Conservation (phyloP, 2,888 invertebrate genomes). For the Sceliomorpha sp. region DNA sequence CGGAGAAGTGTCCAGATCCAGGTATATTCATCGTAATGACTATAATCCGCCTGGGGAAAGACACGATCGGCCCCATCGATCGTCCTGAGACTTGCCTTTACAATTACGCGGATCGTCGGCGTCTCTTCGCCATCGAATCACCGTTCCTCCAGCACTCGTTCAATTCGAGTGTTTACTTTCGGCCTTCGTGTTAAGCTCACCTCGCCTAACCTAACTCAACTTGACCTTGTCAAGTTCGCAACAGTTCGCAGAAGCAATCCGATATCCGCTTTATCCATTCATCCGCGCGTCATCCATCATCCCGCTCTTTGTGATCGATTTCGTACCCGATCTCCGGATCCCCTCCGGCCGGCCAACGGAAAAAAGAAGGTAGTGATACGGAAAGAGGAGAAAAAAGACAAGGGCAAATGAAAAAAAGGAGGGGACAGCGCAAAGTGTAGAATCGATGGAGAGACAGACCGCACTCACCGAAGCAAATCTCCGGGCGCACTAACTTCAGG, state of each 20-base stretch:
- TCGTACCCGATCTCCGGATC: not conserved
- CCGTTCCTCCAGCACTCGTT: not conserved
- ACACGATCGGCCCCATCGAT: constrained; percentile 36
- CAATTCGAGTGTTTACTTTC: constrained; percentile 1
- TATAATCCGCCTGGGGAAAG: constrained; percentile 31
- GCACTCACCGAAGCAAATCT: constrained; percentile 73
- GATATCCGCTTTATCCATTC: constrained; percentile 1
- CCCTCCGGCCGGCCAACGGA: constrained; percentile 13
- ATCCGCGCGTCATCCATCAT: constrained; percentile 8
- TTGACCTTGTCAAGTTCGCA: not conserved
- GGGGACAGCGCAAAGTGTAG: constrained; percentile 17
- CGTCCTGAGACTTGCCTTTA: constrained; percentile 1
- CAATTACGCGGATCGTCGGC: constrained; percentile 4
- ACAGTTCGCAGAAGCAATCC: not conserved
- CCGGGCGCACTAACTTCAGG: constrained; percentile 68
- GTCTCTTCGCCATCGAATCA: not conserved
- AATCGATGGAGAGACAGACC: constrained; percentile 33
- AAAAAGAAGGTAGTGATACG: constrained; percentile 15
- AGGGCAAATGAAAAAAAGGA: constrained; percentile 1
- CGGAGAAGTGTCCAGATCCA: constrained; percentile 55
- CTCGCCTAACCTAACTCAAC: not conserved
- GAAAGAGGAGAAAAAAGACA: constrained; percentile 16
- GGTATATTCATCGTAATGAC: constrained; percentile 43
- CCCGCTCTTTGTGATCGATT: not conserved
- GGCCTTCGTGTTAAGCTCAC: no score